These are phyloP conservation scores for Drosophila tsacasi DNA, from an alignment of 1,140 invertebrate genomes.

Conservation along the genomic window DNA sequence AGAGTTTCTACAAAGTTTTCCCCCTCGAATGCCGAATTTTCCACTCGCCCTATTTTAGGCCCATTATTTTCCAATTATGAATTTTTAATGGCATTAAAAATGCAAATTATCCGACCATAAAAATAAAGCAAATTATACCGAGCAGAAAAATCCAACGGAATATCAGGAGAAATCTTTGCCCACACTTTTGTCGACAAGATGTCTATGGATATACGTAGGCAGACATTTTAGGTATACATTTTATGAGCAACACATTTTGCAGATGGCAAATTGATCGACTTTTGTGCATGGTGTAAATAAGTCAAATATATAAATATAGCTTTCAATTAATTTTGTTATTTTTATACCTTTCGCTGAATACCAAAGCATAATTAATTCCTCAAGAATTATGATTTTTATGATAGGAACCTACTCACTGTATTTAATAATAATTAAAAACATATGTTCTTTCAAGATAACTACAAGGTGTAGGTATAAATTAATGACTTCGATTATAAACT, in stretches of 20 bases:
- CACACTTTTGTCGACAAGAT: constrained; percentile 29
- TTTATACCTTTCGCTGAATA: neutral
- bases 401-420: neutral
- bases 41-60: constrained; percentile 12
- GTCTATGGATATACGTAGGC: constrained; percentile 22
- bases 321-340: neutral
- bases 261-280: constrained; percentile 7
- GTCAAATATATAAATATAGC: neutral
- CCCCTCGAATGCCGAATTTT: constrained; percentile 11
- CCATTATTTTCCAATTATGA: constrained; percentile 73
- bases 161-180: constrained; percentile 32
- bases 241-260: constrained; percentile 23
- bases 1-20: constrained; percentile 27
- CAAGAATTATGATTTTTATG: neutral
- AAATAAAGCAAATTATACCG: constrained; percentile 41
- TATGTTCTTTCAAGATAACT: neutral
- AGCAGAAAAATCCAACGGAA: constrained; percentile 30
- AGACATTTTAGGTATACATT: constrained; percentile 14
- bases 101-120: constrained; percentile 67
- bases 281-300: constrained; percentile 5
- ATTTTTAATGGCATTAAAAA: constrained; percentile 73
- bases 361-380: neutral
- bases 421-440: neutral
- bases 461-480: neutral
- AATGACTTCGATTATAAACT: neutral